Conservation (phyloP, 2,113 vertebrate genomes). For the Sceloporus tristichus region DNA sequence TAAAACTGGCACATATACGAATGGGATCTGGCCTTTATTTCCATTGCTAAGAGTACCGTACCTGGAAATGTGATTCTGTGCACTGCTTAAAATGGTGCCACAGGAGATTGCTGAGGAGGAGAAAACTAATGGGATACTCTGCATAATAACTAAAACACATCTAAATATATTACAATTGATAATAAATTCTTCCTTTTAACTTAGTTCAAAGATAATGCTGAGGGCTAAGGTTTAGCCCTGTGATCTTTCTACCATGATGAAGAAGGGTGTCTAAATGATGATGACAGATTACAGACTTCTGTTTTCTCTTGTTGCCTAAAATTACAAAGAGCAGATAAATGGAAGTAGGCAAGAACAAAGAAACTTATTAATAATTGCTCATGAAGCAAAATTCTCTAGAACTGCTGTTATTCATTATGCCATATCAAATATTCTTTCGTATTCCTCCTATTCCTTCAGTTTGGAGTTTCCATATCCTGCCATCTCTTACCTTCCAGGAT, state of each 20-base stretch:
- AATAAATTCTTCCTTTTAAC: neutral
- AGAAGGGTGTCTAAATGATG: neutral
- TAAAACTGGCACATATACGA: neutral
- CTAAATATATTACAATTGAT: neutral
- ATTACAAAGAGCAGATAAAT: neutral
- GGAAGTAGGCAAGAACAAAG: constrained; percentile 7
- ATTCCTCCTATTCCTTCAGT: neutral
- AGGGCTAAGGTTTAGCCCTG: neutral
- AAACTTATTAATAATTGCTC: neutral
- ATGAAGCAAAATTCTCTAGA: neutral
- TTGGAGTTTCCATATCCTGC: neutral
- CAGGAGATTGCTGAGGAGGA: neutral
- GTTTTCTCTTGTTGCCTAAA: neutral
- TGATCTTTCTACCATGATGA: neutral
- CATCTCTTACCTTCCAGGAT: neutral
- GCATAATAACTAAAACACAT: neutral
- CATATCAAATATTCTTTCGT: neutral
- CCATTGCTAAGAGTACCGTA: neutral
- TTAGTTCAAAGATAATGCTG: constrained; percentile 8
- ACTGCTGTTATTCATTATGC: neutral
- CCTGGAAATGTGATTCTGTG: neutral
- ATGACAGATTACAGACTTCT: neutral
- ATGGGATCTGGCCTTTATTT: neutral
- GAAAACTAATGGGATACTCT: neutral
- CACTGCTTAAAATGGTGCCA: neutral